phyloP scores from a whole-genome alignment of 2,888 invertebrate genomes.

The Panzeria rudis region DNA sequence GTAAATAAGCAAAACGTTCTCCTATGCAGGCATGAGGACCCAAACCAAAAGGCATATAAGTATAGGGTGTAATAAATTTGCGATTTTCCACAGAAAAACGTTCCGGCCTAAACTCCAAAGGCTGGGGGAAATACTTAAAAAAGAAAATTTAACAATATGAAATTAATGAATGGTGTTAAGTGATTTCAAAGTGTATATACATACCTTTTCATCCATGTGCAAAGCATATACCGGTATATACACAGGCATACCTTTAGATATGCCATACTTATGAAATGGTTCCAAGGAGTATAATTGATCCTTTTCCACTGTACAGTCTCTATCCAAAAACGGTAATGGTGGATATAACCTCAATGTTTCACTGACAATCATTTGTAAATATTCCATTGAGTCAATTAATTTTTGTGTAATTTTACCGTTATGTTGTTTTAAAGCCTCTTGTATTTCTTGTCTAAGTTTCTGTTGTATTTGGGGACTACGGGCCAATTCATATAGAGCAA shows the following conservation, averaged over 20 bases:
- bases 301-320: constrained; percentile 78
- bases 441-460: constrained; percentile 83
- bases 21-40: constrained; percentile 83
- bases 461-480: constrained; percentile 83
- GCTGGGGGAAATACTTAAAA: constrained; percentile 81
- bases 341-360: constrained; percentile 83
- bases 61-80: constrained; percentile 79
- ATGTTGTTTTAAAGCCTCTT: constrained; percentile 78
- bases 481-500: constrained; percentile 83
- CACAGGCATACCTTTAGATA: constrained; percentile 81
- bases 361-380: constrained; percentile 83
- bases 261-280: constrained; percentile 77
- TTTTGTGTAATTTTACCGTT: constrained; percentile 82
- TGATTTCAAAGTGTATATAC: constrained; percentile 67
- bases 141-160: not conserved
- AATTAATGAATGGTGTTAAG: not conserved
- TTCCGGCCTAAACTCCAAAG: constrained; percentile 82
- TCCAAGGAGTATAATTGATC: constrained; percentile 76
- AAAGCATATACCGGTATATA: constrained; percentile 81
- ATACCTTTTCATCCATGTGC: constrained; percentile 82
- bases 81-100: constrained; percentile 82
- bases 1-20: constrained; percentile 81
- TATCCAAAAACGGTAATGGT: constrained; percentile 81
- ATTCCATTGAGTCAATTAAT: constrained; percentile 82
- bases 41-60: constrained; percentile 83